Conservation (phyloP, 2,888 invertebrate genomes). For the Ophion ellenae region DNA sequence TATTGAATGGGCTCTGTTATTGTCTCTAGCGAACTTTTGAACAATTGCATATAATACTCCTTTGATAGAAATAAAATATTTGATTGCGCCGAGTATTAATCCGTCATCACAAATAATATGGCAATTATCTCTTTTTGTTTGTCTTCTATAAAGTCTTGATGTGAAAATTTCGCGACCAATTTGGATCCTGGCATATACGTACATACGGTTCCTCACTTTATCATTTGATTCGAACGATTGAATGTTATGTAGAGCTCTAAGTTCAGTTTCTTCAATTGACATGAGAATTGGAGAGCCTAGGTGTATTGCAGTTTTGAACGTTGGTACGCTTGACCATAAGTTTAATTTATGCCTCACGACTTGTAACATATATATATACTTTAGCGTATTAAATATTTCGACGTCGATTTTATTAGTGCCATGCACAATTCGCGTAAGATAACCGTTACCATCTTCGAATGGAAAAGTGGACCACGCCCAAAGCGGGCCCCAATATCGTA, state of each 20-base stretch:
- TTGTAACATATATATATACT: slow-evolving; percentile 23
- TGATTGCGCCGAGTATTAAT: background rate
- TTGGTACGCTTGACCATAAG: background rate
- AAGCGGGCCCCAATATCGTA: background rate
- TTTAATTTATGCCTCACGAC: slow-evolving; percentile 13
- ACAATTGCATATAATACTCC: background rate
- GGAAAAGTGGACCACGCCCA: slow-evolving; percentile 57
- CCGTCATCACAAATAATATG: slow-evolving; percentile 34
- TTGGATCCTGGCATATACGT: slow-evolving; percentile 1
- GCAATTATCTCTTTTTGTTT: slow-evolving; percentile 48
- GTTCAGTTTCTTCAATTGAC: background rate
- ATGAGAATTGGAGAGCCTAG: background rate
- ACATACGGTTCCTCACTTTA: slow-evolving; percentile 6
- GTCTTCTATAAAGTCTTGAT: slow-evolving; percentile 30
- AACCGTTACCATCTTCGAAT: slow-evolving; percentile 57
- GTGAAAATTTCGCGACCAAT: slow-evolving; percentile 33
- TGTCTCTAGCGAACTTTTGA: background rate
- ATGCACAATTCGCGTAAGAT: slow-evolving; percentile 34
- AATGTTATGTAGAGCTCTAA: background rate
- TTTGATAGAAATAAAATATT: background rate
- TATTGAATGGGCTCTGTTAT: background rate
- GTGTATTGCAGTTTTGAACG: background rate
- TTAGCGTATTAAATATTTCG: slow-evolving; percentile 52
- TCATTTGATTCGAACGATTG: background rate
- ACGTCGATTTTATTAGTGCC: slow-evolving; percentile 57